Base-by-base conservation (phyloP, 2,888 invertebrate genomes). In the Glaucopsyche alexis region DNA sequence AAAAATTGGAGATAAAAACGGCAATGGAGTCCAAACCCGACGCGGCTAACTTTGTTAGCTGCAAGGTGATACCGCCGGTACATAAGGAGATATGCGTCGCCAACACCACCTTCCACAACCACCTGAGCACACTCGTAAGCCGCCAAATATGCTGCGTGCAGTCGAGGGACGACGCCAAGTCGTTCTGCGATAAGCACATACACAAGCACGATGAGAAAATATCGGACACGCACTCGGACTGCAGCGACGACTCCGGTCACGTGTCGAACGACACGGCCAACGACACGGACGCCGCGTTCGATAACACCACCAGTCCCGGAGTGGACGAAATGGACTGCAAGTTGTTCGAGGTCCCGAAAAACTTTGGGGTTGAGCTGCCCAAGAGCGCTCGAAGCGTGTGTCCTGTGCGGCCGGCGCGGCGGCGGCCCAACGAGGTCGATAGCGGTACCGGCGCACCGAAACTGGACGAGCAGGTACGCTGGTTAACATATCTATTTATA, bases 231-330 rank as follows among this genome's bases (percentile, higher is more conserved):
- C 94, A 94, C 77, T 95, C 95, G 7, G 95, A 95, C 80, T 96
- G 96, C 80, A 96, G 96, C 74, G 96, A 96, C 81, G 96, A 96
- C 89, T 96, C 96, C 74, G 96, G 96, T 75, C 96, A 96, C 87
- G 96, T 96, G 79, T 96, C 96, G 71, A 96, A 96, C 82, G 96
- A 96, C 83, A 96, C 96, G 75, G 96, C 96, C 71, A 96, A 96
- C 82, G 96, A 96, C 84, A 94, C 94, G 81, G 95, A 95, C 75
- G 83, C 82, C 9, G 81, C 85, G 29, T 91, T 89, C 78, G 90
- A 91, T 79, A 86, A 84, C 79, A 85, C 86, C 72, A 84, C 85
- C 78, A 86, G 86, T 74, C 80, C 79, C 71, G 79, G 75, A 73
- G 82, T 84, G 3, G 90, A 91, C 73, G 92, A 89, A 75, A 86